Base-by-base conservation (phyloP, 2,888 invertebrate species). In the Drosophila differens region DNA sequence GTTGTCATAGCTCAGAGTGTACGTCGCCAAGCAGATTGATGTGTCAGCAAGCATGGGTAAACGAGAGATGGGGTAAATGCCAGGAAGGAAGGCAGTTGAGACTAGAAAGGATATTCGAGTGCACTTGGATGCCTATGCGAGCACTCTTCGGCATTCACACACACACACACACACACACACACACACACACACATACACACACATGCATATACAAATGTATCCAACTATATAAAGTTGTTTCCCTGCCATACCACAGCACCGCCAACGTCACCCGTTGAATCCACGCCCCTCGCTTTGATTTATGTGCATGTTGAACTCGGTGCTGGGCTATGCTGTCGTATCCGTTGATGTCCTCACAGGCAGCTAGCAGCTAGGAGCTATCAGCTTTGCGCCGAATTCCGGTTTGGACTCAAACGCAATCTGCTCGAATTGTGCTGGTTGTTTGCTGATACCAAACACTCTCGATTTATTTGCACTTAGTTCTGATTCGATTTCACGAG, bases 61-160 rank as follows among this genome's bases (percentile, higher is more conserved):
- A 32, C 37, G 22, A 39, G 35, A 41, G 41, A n/a, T n/a, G 41
- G 41, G 44, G 10, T 44, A 28, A 37, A 35, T 33, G 37, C 4
- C 54, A 65, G 57, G 16, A 53, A 64, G 70, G 73, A 70, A 54
- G 51, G 54, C 57, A 69, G 74, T 58, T 30, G 69, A 54, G 65
- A 58, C 62, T 63, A 66, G 79, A 62, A 75, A 79, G 79, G 71
- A 85, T 78, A 82, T 85, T 80, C 76, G 81, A 85, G 84, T 81
- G 84, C 85, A 85, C 87, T 84, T 84, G 81, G 85, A 87, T 84
- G 84, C 84, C 85, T 87, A 87, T 87, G 76, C 67, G 66, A 76
- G 71, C 54, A 41, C 67, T 52, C 74, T 61, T 69, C 60, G 53
- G 22, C 57, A 62, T 77, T 55, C 61, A 39, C 63, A 70, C 35